These are phyloP conservation scores for Luperina nickerlii DNA, from an alignment of 2,888 invertebrate species.

Conservation along the genomic window DNA sequence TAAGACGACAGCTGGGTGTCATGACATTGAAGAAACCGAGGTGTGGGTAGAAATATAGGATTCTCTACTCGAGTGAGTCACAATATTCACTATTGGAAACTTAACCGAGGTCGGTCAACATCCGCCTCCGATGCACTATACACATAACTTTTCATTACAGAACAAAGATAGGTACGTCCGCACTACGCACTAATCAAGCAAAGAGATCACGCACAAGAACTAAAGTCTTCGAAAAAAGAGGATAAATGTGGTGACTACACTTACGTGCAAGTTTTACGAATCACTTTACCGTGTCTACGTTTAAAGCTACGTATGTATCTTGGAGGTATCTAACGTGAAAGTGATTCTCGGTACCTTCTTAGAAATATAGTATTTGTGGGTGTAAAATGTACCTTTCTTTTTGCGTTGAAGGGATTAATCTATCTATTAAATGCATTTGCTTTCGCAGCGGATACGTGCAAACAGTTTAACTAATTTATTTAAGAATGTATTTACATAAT, in stretches of 20 bases:
- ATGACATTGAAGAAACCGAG: slow-evolving; percentile 68
- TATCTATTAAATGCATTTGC: not conserved
- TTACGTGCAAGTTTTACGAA: slow-evolving; percentile 63
- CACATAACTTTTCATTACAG: slow-evolving; percentile 67
- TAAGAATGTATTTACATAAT: not conserved
- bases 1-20: slow-evolving; percentile 26
- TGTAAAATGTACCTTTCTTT: slow-evolving; percentile 15
- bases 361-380: not conserved
- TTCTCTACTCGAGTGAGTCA: slow-evolving; percentile 73
- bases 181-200: slow-evolving; percentile 53
- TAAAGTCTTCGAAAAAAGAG: slow-evolving; percentile 61
- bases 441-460: not conserved
- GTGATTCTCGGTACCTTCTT: slow-evolving; percentile 28
- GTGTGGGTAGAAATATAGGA: slow-evolving; percentile 74
- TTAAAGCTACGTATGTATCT: slow-evolving; percentile 47
- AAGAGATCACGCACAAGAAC: slow-evolving; percentile 65
- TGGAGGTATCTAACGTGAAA: slow-evolving; percentile 45
- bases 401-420: not conserved
- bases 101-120: slow-evolving; percentile 81
- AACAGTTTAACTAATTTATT: not conserved
- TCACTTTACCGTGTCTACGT: slow-evolving; percentile 45
- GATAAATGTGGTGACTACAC: slow-evolving; percentile 61
- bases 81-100: slow-evolving; percentile 77
- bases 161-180: slow-evolving; percentile 46
- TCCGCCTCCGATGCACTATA: slow-evolving; percentile 77